phyloP scores from a whole-genome alignment of 2,797 vertebrate genomes.

The Myiotriccus ornatus region DNA sequence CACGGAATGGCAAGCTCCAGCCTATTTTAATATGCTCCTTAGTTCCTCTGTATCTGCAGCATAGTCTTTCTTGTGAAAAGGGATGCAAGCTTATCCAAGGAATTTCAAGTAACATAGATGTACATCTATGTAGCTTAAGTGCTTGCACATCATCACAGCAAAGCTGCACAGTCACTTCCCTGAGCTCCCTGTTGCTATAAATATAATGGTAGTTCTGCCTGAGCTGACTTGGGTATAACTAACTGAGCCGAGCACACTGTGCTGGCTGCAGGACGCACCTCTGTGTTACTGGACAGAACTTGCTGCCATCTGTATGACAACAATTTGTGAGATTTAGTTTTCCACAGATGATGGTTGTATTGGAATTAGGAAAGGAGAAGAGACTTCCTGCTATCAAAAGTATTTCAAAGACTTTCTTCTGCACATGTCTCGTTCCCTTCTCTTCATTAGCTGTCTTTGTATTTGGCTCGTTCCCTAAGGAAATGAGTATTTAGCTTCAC shows the following conservation, averaged over 20 bases:
- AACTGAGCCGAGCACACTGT: background rate
- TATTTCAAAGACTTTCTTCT: background rate
- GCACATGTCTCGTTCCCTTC: background rate
- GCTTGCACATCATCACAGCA: background rate
- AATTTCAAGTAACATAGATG: fast-evolving
- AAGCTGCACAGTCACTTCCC: background rate
- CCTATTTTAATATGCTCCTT: background rate
- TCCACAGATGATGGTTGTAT: background rate
- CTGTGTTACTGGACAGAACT: background rate
- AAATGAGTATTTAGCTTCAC: background rate
- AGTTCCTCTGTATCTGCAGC: background rate
- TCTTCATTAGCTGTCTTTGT: background rate
- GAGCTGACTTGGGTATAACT: background rate
- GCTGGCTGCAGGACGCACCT: background rate
- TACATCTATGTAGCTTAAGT: no score
- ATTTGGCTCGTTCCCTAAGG: background rate
- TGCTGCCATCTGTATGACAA: background rate
- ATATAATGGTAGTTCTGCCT: background rate
- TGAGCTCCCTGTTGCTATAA: background rate
- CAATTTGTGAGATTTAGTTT: background rate
- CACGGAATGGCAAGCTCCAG: background rate
- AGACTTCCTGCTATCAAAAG: background rate
- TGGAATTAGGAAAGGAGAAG: background rate
- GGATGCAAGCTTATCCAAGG: background rate
- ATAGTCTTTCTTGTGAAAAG: background rate